Percentiles rank a stretch among this genome's conserved stretches.
Conservation (phyloP, 2,113 vertebrate genomes). For the Gallinago media region DNA sequence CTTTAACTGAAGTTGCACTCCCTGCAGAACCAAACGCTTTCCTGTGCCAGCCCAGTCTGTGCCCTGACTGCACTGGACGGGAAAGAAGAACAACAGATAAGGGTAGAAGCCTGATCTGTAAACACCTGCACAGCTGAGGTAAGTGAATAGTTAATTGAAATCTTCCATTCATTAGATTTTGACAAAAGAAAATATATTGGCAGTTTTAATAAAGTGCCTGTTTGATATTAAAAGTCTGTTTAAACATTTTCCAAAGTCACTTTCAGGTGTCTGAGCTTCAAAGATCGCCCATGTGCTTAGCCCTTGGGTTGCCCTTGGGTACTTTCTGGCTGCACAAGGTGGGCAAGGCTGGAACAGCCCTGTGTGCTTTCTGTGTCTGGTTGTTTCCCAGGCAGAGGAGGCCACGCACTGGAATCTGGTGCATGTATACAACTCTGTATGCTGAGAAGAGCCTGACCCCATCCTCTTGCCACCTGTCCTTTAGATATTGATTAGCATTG, state of each 20-base stretch:
- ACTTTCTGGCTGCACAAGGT: not conserved
- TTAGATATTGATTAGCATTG: not conserved
- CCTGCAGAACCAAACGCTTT: not conserved
- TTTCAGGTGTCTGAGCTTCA: not conserved
- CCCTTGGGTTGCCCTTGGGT: too few relatives aligned
- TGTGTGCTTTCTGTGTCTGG: not conserved
- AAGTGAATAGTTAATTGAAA: not conserved
- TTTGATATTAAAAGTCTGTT: not conserved
- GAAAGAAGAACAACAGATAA: fast-evolving
- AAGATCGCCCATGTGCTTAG: fast-evolving
- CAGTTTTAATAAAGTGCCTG: not conserved
- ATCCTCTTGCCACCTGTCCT: not conserved
- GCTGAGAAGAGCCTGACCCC: not conserved
- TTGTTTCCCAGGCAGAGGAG: not conserved
- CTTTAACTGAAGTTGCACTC: not conserved
- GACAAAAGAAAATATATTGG: not conserved
- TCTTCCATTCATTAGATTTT: not conserved
- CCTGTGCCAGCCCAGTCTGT: not conserved
- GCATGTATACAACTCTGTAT: not conserved
- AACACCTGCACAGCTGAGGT: not conserved
- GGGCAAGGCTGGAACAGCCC: not conserved
- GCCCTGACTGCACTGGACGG: not conserved
- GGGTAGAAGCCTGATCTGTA: not conserved
- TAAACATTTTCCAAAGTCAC: not conserved
- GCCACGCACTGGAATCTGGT: not conserved